A percentile compares a stretch with the other conserved stretches of the same genome.
phyloP scores from a whole-genome alignment of 2,888 invertebrate genomes.

The Globia sparganii region DNA sequence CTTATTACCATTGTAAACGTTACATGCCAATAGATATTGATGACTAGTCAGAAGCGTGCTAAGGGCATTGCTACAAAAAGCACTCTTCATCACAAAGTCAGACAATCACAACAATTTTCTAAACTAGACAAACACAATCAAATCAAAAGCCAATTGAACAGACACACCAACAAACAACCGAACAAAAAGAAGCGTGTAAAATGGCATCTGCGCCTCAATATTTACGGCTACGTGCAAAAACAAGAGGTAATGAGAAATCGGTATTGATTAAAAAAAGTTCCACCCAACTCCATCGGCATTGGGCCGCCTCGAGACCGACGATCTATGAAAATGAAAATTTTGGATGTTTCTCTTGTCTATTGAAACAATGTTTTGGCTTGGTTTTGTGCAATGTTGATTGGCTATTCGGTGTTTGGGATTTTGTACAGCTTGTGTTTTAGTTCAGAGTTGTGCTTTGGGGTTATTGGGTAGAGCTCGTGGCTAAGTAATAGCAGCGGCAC shows the following conservation, averaged over 20 bases:
- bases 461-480: neutral
- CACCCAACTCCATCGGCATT: constrained; percentile 24
- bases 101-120: neutral
- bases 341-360: constrained; percentile 34
- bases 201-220: constrained; percentile 27
- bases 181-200: constrained; percentile 19
- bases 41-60: neutral
- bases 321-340: constrained; percentile 61
- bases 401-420: constrained; percentile 1
- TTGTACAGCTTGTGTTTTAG: neutral
- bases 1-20: neutral
- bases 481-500: neutral
- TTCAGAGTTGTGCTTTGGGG: neutral
- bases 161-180: neutral
- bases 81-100: neutral
- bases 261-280: constrained; percentile 60
- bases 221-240: constrained; percentile 40
- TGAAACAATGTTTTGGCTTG: constrained; percentile 38
- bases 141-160: constrained; percentile 4
- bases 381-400: constrained; percentile 27
- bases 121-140: neutral
- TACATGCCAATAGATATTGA: neutral
- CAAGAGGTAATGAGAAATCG: constrained; percentile 53
- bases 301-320: constrained; percentile 7
- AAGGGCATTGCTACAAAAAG: neutral